Conservation (phyloP, 1,140 invertebrate genomes). For the Pseudomyrmex concolor region DNA sequence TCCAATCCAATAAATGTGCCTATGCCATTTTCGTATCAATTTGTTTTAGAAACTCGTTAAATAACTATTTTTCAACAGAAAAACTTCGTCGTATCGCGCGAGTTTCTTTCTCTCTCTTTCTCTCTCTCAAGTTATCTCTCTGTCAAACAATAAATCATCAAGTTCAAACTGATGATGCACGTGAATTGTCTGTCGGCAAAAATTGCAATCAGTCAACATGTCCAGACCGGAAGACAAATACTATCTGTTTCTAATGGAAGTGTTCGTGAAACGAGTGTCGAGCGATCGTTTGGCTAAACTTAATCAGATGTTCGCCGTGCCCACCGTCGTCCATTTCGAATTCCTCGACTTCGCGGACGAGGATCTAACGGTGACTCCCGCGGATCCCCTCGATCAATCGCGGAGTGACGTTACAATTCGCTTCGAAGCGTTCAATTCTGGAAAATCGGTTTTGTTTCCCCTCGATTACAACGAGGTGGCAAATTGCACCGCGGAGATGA, state of each 20-base stretch:
- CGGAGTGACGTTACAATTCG: constrained; percentile 58
- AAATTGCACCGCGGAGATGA: constrained; percentile 69
- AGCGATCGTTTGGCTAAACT: constrained; percentile 76
- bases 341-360: constrained; percentile 75
- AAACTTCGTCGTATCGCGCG: neutral
- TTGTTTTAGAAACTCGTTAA: neutral
- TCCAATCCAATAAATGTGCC: neutral
- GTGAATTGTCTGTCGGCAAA: neutral
- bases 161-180: neutral
- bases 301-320: constrained; percentile 80
- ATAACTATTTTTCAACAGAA: neutral
- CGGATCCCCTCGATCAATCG: constrained; percentile 73
- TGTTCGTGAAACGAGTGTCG: constrained; percentile 78
- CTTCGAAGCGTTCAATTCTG: constrained; percentile 75
- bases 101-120: neutral
- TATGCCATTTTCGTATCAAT: too few species aligned
- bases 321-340: constrained; percentile 77
- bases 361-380: constrained; percentile 74
- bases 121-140: neutral
- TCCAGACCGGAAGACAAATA: constrained; percentile 63
- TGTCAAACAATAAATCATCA: neutral
- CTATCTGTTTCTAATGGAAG: constrained; percentile 81
- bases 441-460: constrained; percentile 80
- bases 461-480: constrained; percentile 60
- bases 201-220: neutral